phyloP scores from a whole-genome alignment of 2,113 vertebrate species.

The Benitochromis conjunctus region DNA sequence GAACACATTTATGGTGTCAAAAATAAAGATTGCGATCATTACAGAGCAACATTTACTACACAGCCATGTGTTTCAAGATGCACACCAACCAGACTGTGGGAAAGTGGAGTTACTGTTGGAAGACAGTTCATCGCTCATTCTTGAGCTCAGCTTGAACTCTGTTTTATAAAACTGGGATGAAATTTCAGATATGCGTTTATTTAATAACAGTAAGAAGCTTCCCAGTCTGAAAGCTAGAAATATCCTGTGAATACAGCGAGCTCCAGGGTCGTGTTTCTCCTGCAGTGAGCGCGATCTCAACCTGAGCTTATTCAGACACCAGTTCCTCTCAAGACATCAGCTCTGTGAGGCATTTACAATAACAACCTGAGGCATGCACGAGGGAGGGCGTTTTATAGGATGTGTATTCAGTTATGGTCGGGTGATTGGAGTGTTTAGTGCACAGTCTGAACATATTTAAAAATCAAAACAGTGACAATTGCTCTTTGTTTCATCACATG shows the following conservation, averaged over 20 bases:
- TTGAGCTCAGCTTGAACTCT: constrained; percentile 37
- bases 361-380: neutral
- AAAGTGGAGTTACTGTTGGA: constrained; percentile 9
- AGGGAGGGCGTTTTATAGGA: neutral
- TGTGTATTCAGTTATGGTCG: neutral
- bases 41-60: neutral
- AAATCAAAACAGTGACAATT: neutral
- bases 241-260: neutral
- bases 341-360: neutral
- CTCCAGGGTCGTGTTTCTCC: neutral
- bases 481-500: neutral
- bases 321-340: neutral
- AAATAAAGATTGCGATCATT: neutral
- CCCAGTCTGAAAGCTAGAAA: neutral
- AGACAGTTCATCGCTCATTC: neutral
- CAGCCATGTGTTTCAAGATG: neutral
- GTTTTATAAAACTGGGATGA: neutral
- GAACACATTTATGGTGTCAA: neutral
- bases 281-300: neutral
- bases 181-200: constrained; percentile 37
- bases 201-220: neutral
- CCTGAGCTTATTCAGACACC: neutral
- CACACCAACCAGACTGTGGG: constrained; percentile 23
- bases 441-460: neutral
- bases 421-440: neutral